These are phyloP conservation scores for Coenonympha arcania DNA, from an alignment of 2,888 invertebrate genomes.

Conservation along the genomic window DNA sequence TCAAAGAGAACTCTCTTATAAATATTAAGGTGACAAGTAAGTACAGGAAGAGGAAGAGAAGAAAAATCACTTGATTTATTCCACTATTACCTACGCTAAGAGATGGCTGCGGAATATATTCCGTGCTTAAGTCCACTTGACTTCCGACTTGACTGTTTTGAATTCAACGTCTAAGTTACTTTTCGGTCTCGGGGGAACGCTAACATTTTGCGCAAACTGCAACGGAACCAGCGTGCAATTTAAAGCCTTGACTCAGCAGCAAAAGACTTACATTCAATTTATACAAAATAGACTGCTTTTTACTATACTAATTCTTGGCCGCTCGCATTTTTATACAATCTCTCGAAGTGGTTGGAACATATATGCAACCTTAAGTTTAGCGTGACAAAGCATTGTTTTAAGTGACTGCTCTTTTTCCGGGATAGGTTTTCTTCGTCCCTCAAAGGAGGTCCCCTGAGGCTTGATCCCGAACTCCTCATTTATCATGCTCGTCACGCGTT, in stretches of 20 bases:
- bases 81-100: conserved; percentile 38
- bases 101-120: conserved; percentile 51
- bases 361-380: conserved; percentile 31
- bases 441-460: conserved; percentile 65
- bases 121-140: conserved; percentile 48
- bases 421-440: conserved; percentile 50
- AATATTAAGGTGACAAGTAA: background rate
- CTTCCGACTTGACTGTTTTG: conserved; percentile 56
- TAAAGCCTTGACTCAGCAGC: conserved; percentile 35
- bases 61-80: conserved; percentile 31
- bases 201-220: conserved; percentile 35
- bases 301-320: conserved; percentile 60
- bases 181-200: conserved; percentile 40
- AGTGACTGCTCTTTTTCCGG: conserved; percentile 31
- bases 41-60: background rate
- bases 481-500: conserved; percentile 73
- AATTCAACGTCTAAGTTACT: conserved; percentile 54
- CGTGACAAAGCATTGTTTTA: conserved; percentile 37
- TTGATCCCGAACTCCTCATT: conserved; percentile 69
- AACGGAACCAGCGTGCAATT: conserved; percentile 29
- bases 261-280: conserved; percentile 36
- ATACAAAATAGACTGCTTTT: conserved; percentile 46
- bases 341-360: conserved; percentile 25
- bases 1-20: background rate
- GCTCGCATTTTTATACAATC: conserved; percentile 55